These are phyloP conservation scores for Macrophya alboannulata DNA, from an alignment of 2,888 invertebrate species.

Conservation along the genomic window DNA sequence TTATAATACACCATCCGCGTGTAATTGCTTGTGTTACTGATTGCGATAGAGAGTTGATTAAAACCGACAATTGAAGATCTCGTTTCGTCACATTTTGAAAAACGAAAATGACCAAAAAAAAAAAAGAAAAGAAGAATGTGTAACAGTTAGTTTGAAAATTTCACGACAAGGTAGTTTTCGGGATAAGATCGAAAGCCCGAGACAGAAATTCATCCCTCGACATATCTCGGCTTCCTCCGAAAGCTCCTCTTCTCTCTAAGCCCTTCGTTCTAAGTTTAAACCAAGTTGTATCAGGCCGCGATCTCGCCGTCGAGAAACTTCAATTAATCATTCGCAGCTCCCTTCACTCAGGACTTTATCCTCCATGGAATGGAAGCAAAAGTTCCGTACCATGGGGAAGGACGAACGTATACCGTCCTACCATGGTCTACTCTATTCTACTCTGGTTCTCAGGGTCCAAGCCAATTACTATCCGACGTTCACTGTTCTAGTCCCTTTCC, in stretches of 20 bases:
- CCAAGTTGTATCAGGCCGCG: conserved; percentile 55
- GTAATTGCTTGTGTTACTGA: neutral
- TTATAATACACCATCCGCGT: neutral
- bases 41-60: neutral
- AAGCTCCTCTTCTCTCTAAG: conserved; percentile 44
- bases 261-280: conserved; percentile 52
- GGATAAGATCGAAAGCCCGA: conserved; percentile 2
- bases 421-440: neutral
- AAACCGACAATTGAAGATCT: neutral
- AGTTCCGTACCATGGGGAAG: conserved; percentile 16
- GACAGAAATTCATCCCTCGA: conserved; percentile 36
- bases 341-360: conserved; percentile 54
- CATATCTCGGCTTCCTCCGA: neutral
- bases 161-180: neutral
- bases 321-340: conserved; percentile 56
- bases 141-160: neutral
- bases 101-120: neutral
- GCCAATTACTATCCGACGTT: conserved; percentile 43
- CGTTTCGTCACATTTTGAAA: neutral
- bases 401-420: neutral
- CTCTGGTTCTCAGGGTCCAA: conserved; percentile 40
- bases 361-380: conserved; percentile 36
- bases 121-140: neutral
- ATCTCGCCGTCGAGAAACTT: conserved; percentile 53
- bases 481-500: conserved; percentile 28